Evolutionary conservation across 37 sponge, comb jelly and placozoan genomes (phyloP).

Genomic region (Beroe forskalii): DNA sequence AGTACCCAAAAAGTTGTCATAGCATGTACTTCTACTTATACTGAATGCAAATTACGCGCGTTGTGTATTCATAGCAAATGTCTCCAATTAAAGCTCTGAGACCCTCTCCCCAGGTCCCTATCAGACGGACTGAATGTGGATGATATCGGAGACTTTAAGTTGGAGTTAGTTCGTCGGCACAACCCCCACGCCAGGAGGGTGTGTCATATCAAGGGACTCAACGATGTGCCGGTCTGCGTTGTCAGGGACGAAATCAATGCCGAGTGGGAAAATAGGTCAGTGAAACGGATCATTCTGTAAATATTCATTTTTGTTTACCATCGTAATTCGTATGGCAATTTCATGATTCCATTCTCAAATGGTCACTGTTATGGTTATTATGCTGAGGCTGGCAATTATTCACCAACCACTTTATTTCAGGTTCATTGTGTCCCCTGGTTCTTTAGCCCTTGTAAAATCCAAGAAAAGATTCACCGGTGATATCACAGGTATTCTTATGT

Average conservation of each 20-base stretch:
- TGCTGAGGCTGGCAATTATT: too few species aligned
- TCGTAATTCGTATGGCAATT: too few species aligned
- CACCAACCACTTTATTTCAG: slow-evolving; percentile 1
- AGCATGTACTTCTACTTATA: too few species aligned
- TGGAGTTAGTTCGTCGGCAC: slow-evolving; percentile 58
- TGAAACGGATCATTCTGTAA: not conserved
- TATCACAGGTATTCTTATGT: not conserved
- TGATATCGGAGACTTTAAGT: slow-evolving; percentile 23
- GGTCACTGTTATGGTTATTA: too few species aligned
- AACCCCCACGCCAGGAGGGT: slow-evolving; percentile 56
- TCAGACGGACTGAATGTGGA: slow-evolving; percentile 15
- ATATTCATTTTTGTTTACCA: too few species aligned
- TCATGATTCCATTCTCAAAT: too few species aligned
- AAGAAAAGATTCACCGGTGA: not conserved
- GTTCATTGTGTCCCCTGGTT: slow-evolving; percentile 61
- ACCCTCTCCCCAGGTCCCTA: slow-evolving; percentile 14
- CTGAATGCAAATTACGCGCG: too few species aligned
- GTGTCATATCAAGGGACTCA: slow-evolving; percentile 64
- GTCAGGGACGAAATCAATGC: slow-evolving; percentile 45
- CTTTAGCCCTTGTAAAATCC: slow-evolving; percentile 21
- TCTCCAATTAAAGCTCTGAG: too few species aligned
- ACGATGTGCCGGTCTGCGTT: slow-evolving; percentile 63
- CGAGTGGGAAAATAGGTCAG: slow-evolving; percentile 60
- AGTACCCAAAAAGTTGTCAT: too few species aligned
- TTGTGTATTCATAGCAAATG: too few species aligned